Conservation (phyloP, 2,113 vertebrate species). For the Rhynchomys soricoides region DNA sequence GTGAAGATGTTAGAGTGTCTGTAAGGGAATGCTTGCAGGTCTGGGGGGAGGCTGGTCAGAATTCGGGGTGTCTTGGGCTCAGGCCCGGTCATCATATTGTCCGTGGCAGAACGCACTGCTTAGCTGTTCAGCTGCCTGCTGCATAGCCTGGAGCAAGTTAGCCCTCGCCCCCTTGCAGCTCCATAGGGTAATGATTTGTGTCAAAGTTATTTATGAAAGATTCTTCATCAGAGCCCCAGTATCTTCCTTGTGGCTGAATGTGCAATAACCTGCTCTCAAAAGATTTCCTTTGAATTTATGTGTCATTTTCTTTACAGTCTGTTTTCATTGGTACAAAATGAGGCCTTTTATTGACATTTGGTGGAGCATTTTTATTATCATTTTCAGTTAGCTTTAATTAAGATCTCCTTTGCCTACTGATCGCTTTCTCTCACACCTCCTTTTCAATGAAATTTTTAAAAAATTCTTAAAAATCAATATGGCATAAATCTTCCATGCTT, state of each 20-base stretch:
- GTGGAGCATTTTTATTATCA: conserved; percentile 10
- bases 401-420: not conserved
- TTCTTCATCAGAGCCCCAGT: not conserved
- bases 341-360: not conserved
- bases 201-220: not conserved
- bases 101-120: no score
- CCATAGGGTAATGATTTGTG: not conserved
- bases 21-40: no score
- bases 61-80: not conserved
- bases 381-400: conserved; percentile 47
- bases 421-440: not conserved
- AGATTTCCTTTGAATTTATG: not conserved
- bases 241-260: not conserved
- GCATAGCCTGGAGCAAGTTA: not conserved
- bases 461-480: not conserved
- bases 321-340: not conserved
- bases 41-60: not conserved
- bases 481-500: not conserved
- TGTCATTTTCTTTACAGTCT: conserved; percentile 15
- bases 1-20: no score
- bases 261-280: not conserved
- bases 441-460: not conserved
- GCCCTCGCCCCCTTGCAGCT: not conserved
- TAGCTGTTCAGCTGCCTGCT: not conserved
- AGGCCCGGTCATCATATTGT: no score